Evolutionary conservation across 2,888 invertebrate species (phyloP), one percentile per base, ranked within the genome.

Genomic region (Acleris laterana): DNA sequence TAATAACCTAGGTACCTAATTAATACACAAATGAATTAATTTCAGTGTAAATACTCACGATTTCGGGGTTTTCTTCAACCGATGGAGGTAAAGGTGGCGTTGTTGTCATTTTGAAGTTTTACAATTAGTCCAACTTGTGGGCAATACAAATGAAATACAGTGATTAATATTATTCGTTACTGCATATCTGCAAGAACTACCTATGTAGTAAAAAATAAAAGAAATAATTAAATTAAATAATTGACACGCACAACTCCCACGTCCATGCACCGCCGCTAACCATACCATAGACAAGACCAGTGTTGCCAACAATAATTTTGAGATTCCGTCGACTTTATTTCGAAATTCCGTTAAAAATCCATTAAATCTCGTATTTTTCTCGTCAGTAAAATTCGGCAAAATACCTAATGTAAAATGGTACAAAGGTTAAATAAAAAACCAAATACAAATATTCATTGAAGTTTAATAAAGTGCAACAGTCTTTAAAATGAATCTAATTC

Each of bases 51-150:
- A 20, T 56, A 83, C 88, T 83, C 76, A 89, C 89, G 69, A 89
- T 88, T 74, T 88, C 88, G 51, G 76, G 73, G 62, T 77, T 85
- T 65, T 89, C 89, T 62, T 84, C 83, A 0, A 70, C 50, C 22
- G 78, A 77, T 17, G 79, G 28, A 20, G 65, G 32, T 32, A 9
- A 9, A 9, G 32, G 32, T 9, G 32, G 32, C 32, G 65, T 20
- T 42, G 44, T 74, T 22, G 73, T 70, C 73, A 75, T 76, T 61
- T 68, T 74, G 52, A 22, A 55, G 32, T 22, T 17, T 49, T 5
- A 13, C 9, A 13, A 19, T 19, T 17, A 17, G 3, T 16, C 20
- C 11, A n/a, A 25, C 17, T 44, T 61, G 13, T 28, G 42, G 19
- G 25, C 13, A 9, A 32, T 32, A 9, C 9, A 32, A 32, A 32